phyloP scores from a whole-genome alignment of 2,888 invertebrate species.

The Stegana nigrithorax region DNA sequence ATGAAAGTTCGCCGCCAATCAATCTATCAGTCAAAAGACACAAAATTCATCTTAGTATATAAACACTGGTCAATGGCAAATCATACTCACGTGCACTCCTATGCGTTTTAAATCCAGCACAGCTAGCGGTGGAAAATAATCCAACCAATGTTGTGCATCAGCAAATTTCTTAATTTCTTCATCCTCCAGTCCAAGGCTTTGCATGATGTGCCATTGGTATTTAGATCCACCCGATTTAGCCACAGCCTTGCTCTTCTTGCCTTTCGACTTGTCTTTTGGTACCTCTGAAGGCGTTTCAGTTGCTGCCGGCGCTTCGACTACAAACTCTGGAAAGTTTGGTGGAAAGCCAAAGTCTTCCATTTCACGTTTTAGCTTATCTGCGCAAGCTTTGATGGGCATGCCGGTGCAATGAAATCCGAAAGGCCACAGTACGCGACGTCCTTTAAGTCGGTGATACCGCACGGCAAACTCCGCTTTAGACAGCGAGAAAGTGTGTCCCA shows the following conservation, averaged over 20 bases:
- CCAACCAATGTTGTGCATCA: constrained; percentile 92
- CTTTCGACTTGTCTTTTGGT: constrained; percentile 88
- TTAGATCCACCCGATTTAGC: constrained; percentile 91
- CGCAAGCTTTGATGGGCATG: constrained; percentile 99
- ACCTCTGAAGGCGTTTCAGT: constrained; percentile 73
- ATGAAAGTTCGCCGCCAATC: constrained; percentile 99
- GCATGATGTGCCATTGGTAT: constrained; percentile 99
- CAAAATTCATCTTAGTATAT: background rate
- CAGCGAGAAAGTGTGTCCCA: constrained; percentile 96
- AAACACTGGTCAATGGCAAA: background rate
- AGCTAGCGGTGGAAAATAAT: constrained; percentile 94
- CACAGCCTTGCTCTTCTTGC: constrained; percentile 95
- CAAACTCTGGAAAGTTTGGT: constrained; percentile 82
- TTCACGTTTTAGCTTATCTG: constrained; percentile 96
- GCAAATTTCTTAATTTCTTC: constrained; percentile 95
- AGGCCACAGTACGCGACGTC: constrained; percentile 92
- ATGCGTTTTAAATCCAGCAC: constrained; percentile 87
- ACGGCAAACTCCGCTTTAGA: constrained; percentile 98
- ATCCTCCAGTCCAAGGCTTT: constrained; percentile 87
- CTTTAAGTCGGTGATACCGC: constrained; percentile 91
- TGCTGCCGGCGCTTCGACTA: constrained; percentile 66
- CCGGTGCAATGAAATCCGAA: constrained; percentile 99
- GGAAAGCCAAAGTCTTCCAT: constrained; percentile 92
- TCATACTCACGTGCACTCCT: constrained; percentile 84
- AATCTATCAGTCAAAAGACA: constrained; percentile 72